Percentiles rank a stretch among this genome's conserved stretches.
These are phyloP conservation scores for Drosophila eohydei DNA, from an alignment of 2,888 invertebrate species.

Conservation along the genomic window DNA sequence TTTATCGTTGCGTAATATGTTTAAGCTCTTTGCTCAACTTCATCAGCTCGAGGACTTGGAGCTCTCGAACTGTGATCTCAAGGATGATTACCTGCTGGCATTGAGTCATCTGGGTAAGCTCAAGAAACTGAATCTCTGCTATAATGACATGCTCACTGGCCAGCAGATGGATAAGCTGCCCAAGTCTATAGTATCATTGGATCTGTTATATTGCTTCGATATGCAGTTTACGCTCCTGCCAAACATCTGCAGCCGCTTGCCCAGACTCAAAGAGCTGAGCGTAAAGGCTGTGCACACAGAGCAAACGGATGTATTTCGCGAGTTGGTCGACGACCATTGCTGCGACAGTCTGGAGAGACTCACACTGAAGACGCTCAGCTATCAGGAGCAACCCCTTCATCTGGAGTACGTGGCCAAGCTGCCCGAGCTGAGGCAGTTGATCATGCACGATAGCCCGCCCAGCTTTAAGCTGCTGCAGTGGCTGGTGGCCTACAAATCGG, in stretches of 20 bases:
- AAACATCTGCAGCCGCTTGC: conserved; percentile 1
- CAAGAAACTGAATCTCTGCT: conserved; percentile 2
- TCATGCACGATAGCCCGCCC: conserved; percentile 1
- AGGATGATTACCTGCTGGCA: not conserved
- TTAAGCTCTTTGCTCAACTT: conserved; percentile 1
- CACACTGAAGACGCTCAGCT: not conserved
- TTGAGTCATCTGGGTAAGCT: not conserved
- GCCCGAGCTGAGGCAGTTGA: not conserved
- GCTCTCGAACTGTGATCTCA: conserved; percentile 4
- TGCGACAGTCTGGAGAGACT: conserved; percentile 3
- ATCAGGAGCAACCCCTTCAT: not conserved
- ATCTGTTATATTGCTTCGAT: conserved; percentile 8
- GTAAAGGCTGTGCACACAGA: not conserved
- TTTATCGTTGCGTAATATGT: conserved; percentile 5
- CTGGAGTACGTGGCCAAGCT: conserved; percentile 10
- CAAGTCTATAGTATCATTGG: not conserved
- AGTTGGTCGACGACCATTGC: not conserved
- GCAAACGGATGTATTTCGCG: not conserved
- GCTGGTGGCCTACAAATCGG: not conserved
- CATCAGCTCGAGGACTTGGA: conserved; percentile 6
- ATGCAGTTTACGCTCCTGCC: not conserved
- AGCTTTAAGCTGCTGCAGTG: not conserved
- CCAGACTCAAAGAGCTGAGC: conserved; percentile 1
- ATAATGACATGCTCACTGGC: conserved; percentile 8
- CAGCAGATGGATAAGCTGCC: conserved; percentile 4